Evolutionary conservation across 2,888 invertebrate genomes (phyloP), one percentile per base, ranked within the genome.

Genomic region (Liopterus haemorrhoidalis): DNA sequence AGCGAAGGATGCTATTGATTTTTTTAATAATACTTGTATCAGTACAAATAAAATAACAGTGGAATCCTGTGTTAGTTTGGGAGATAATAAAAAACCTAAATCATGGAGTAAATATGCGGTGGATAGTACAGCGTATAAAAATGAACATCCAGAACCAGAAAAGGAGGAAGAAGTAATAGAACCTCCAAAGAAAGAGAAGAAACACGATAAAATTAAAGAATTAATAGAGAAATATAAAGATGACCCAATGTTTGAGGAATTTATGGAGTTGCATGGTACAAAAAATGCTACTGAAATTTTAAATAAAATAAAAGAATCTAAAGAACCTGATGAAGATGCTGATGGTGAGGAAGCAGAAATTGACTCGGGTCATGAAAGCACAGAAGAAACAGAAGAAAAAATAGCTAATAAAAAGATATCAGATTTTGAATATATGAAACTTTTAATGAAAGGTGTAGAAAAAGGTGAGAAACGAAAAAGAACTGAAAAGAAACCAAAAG

Each of bases 61-160:
- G 1, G 81, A 90, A 64, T 64, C 71, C 2, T 87, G 86, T 63
- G 76, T 79, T 2, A 70, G 75, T 39, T 69, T 87, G 56, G 76
- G 75, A 25, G 79, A 79, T 60, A 62, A 76, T 28, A 73, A 73
- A 39, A 94, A 94, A 65, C 89, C 92, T 1, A 79, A 87, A 66
- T 79, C 94, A 0, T 94, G 94, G 93, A 95, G 93, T 65, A 93
- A 92, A 71, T 85, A 94, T 71, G 79, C 92, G 1, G 65, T 76
- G 24, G 90, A 90, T 48, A 88, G 84, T 63, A 76, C 79, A 46
- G 77, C 78, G 4, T 78, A 74, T 57, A 76, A 77, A 56, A 76
- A 74, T 51, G 58, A 71, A 16, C 70, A 74, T 56, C 65, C 69
- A 54, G 60, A 70, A 57, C 49, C 49, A n/a, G 52, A 61, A 41